Base-by-base conservation (phyloP, 2,113 vertebrate species). In the Microcebus griseorufus region DNA sequence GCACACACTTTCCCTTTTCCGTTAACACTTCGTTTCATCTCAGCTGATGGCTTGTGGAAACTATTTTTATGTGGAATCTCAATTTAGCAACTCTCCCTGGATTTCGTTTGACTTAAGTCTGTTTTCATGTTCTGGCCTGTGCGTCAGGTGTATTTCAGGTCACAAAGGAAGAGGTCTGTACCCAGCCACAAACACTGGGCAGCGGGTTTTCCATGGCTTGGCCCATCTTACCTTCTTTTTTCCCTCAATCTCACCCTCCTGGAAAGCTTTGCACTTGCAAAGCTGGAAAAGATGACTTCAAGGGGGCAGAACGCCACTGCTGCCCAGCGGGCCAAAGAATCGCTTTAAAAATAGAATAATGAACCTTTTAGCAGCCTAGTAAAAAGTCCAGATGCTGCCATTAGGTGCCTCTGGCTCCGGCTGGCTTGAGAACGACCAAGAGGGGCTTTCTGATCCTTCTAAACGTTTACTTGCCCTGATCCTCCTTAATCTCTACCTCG, bases 101-200 rank as follows among this genome's bases (percentile, higher is more conserved):
- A 39, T 32, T 70, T 45, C 7, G 16, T 60, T 53, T 29, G 25
- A 12, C 25, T 53, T 53, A 27, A 53, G 87, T 65, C 67, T 83
- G 29, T 65, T 55, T 88, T 60, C 39, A 45, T 11, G 34, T 22
- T 48, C 58, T 88, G 86, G 79, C 53, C 62, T 22, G 23, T 9
- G 18, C 60, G 53, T 45, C 87, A 93, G 78, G 67, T 78, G 48
- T 67, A 62, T 82, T 91, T 97, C 88, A 94, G 73, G 87, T 88
- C 93, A 88, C 72, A 75, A 34, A 92, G 78, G 20, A 95, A 84
- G 64, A 58, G 32, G 27, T 39, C 62, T 48, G 45, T 18, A 67
- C 27, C 29, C 51, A 60, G 12, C 22, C 67, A 86, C 37, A 48
- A 79, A 55, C 10, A 42, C 53, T 2, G 22, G 14, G 22, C 65